Percentiles rank a stretch among this genome's conserved stretches.
phyloP scores from a whole-genome alignment of 2,888 invertebrate genomes.

The Tholera decimalis region DNA sequence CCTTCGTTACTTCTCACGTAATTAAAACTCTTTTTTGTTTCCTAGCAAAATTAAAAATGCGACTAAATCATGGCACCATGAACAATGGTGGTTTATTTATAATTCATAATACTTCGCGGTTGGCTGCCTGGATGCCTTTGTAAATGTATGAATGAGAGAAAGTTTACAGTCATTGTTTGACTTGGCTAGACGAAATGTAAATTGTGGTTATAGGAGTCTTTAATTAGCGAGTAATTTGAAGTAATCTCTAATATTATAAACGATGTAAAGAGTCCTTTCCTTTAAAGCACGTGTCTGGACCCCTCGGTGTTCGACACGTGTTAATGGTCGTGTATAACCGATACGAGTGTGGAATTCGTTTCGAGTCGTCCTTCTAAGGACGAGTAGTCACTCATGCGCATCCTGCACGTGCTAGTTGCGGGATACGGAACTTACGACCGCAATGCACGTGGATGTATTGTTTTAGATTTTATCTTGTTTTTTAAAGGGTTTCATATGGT shows the following conservation, averaged over 20 bases:
- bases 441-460: slow-evolving; percentile 50
- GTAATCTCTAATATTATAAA: slow-evolving; percentile 22
- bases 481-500: slow-evolving; percentile 14
- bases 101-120: slow-evolving; percentile 77
- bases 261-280: slow-evolving; percentile 10
- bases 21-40: slow-evolving; percentile 71
- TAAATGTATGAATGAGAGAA: slow-evolving; percentile 61
- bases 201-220: slow-evolving; percentile 50
- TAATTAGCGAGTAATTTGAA: slow-evolving; percentile 55
- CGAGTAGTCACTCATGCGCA: slow-evolving; percentile 58
- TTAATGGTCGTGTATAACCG: slow-evolving; percentile 39
- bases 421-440: slow-evolving; percentile 39
- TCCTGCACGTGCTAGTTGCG: slow-evolving; percentile 60
- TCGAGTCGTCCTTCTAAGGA: slow-evolving; percentile 59
- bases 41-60: slow-evolving; percentile 74
- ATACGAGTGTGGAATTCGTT: slow-evolving; percentile 47
- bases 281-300: slow-evolving; percentile 40
- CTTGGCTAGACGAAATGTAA: slow-evolving; percentile 62
- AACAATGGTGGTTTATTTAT: slow-evolving; percentile 73
- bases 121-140: slow-evolving; percentile 69
- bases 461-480: slow-evolving; percentile 43
- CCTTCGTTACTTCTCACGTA: slow-evolving; percentile 64
- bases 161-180: slow-evolving; percentile 68
- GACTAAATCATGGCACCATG: slow-evolving; percentile 73
- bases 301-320: slow-evolving; percentile 23